Percentiles rank a stretch among this genome's conserved stretches.
phyloP scores from a whole-genome alignment of 2,888 invertebrate species.

The Phania funesta region DNA sequence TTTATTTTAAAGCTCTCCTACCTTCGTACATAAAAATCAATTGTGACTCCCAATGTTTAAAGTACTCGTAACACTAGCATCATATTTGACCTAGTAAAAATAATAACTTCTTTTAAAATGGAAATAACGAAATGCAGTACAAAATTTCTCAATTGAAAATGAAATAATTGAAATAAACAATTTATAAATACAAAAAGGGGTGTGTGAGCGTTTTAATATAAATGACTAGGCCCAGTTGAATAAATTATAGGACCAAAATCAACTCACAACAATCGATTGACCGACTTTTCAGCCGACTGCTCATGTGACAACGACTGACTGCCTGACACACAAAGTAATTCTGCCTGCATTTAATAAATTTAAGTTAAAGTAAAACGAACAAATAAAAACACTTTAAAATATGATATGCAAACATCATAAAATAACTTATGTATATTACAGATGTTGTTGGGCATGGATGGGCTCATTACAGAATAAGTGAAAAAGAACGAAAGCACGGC shows the following conservation, averaged over 20 bases:
- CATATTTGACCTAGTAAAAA: too few species aligned
- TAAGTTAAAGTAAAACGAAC: constrained; percentile 24
- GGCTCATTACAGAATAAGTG: neutral
- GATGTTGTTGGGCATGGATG: constrained; percentile 18
- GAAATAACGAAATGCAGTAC: neutral
- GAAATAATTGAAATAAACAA: too few species aligned
- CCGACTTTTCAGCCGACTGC: neutral
- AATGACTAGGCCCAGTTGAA: neutral
- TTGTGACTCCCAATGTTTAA: too few species aligned
- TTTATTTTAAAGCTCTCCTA: too few species aligned
- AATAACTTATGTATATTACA: constrained; percentile 16
- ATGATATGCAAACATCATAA: constrained; percentile 41
- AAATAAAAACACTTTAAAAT: constrained; percentile 24
- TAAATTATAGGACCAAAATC: neutral
- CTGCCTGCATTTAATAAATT: constrained; percentile 47
- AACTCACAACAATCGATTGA: neutral
- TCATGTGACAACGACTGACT: constrained; percentile 2
- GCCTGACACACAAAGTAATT: constrained; percentile 44
- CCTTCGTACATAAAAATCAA: too few species aligned
- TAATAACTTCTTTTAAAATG: too few species aligned
- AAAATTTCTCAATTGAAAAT: too few species aligned
- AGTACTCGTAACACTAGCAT: too few species aligned
- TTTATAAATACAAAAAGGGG: neutral
- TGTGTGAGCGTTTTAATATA: neutral
- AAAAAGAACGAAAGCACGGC: constrained; percentile 14